These are phyloP conservation scores for Luperina testacea DNA, from an alignment of 2,888 invertebrate genomes.

Conservation along the genomic window DNA sequence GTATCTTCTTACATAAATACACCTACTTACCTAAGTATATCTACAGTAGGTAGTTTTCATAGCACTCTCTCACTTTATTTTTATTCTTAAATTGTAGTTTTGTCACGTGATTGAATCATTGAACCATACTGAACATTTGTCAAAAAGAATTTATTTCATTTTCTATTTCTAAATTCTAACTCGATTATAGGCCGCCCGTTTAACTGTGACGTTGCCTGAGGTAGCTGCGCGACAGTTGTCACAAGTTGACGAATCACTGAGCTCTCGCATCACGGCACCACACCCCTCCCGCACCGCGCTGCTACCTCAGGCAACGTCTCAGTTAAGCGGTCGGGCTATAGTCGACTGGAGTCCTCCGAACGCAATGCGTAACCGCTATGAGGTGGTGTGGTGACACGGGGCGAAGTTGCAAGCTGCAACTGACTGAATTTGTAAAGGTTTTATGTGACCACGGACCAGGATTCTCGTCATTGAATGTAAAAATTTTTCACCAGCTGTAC, in stretches of 20 bases:
- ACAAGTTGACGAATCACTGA: too few relatives aligned
- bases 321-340: too few relatives aligned
- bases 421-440: background rate
- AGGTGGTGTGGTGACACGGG: background rate
- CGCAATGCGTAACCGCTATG: background rate
- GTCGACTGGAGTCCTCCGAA: background rate
- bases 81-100: background rate
- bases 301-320: too few relatives aligned
- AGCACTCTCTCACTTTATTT: background rate
- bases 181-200: background rate
- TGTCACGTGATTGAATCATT: background rate
- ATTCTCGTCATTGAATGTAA: background rate
- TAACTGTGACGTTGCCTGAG: too few relatives aligned
- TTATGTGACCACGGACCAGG: background rate
- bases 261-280: too few relatives aligned
- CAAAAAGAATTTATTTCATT: background rate
- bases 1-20: constrained; percentile 61
- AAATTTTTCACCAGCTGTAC: constrained; percentile 68
- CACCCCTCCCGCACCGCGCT: too few relatives aligned
- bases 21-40: background rate
- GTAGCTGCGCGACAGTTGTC: too few relatives aligned
- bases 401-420: background rate
- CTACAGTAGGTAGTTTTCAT: background rate
- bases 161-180: background rate
- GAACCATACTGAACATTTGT: background rate